Conservation (phyloP, 2,888 invertebrate genomes). For the Drosophila anomelani region DNA sequence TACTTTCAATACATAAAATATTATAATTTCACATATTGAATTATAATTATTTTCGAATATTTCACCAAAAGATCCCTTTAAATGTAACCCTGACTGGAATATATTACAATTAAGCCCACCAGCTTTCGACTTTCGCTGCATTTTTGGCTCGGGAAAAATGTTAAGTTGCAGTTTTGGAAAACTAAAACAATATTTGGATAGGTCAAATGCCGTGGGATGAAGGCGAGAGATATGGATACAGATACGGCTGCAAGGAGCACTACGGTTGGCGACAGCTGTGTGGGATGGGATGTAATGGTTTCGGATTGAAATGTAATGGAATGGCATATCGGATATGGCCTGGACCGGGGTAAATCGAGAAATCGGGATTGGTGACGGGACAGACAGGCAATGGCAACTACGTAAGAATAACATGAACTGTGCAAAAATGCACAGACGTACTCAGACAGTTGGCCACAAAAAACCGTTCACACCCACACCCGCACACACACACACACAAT, state of each 20-base stretch:
- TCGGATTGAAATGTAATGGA: conserved; percentile 1
- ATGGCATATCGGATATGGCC: conserved; percentile 11
- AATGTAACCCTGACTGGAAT: neutral
- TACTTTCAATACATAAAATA: neutral
- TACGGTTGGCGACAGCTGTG: conserved; percentile 26
- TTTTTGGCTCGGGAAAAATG: conserved; percentile 30
- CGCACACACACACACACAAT: conserved; percentile 24
- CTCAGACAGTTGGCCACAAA: conserved; percentile 41
- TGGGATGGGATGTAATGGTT: conserved; percentile 7
- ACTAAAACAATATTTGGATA: conserved; percentile 74
- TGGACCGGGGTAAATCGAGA: conserved; percentile 13
- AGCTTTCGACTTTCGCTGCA: conserved; percentile 63
- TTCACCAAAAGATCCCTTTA: neutral
- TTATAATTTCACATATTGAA: neutral
- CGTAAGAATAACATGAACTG: conserved; percentile 75
- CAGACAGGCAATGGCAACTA: conserved; percentile 71
- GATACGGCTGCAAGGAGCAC: conserved; percentile 33
- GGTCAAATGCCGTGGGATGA: conserved; percentile 66
- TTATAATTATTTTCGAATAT: fast-evolving
- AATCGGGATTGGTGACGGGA: conserved; percentile 49
- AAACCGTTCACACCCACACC: conserved; percentile 34
- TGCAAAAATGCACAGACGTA: conserved; percentile 62
- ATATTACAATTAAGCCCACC: neutral
- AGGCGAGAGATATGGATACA: conserved; percentile 34
- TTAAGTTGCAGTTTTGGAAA: conserved; percentile 50